Base-by-base conservation (phyloP, 23 tunicate species). In the Aplidium turbinatum region DNA sequence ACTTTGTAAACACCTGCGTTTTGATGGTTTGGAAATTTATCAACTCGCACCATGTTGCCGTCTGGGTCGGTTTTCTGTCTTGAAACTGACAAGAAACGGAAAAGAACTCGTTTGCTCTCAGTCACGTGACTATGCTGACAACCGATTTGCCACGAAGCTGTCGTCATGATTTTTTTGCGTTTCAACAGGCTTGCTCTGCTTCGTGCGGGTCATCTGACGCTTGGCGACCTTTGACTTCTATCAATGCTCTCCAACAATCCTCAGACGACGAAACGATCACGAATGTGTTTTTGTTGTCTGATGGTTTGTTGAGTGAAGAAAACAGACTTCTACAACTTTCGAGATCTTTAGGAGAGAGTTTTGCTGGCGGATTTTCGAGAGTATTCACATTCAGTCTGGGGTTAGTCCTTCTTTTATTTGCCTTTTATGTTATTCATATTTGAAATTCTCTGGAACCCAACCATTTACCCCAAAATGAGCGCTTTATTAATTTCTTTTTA, bases 381-480 rank as follows among this genome's bases (percentile, higher is more conserved):
- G 54, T 87, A 28, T 87, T 87, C 38, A 61, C 94, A 6, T 87
- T 73, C 56, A 84, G 78, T 79, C 36, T 87, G 3, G 94, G 94
- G 85, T 80, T 29, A 55, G 77, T n/a, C 29, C 1, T 20, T 61
- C 23, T 25, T 27, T 47, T 47, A 4, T 70, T 13, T 38, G 22
- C 16, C n/a, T n/a, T n/a, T n/a, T n/a, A n/a, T n/a, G n/a, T n/a
- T n/a, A n/a, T n/a, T n/a, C n/a, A n/a, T n/a, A 9, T 42, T 42
- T 42, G 50, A 42, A 42, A 11, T 42, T 42, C 50, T 9, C 50
- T 42, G 50, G 16, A 11, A 11, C 50, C 16, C 16, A 11, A 42
- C 50, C 16, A 9, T 42, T 42, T 9, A 9, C 11, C 50, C 13
- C 16, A 16, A 42, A 11, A 42, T 42, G n/a, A n/a, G n/a, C n/a